Evolutionary conservation across 2,797 vertebrate genomes (phyloP), one percentile per base, ranked within the genome.

Genomic region (Neosilurus mollespiculum): DNA sequence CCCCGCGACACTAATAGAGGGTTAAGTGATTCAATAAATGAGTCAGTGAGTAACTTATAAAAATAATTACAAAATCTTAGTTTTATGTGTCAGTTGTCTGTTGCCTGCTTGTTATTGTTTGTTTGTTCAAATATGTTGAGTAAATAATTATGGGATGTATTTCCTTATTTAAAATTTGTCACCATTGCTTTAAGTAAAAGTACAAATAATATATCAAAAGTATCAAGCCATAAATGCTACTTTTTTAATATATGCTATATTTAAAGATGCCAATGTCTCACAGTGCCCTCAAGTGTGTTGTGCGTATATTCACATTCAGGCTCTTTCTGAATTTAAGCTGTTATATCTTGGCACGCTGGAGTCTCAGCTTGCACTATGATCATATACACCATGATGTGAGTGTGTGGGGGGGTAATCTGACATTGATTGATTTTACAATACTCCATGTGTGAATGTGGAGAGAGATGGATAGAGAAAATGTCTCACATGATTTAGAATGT

Each of bases 221-320:
- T 20, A 56, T 30, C 53, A 56, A 56, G 53, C 9, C 16, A 73
- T 10, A 73, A 30, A 53, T 53, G 6, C 0, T 14, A 51, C 69
- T 53, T 71, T 70, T 49, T 51, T n/a, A n/a, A n/a, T n/a, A n/a
- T n/a, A n/a, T n/a, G n/a, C n/a, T n/a, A n/a, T n/a, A n/a, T n/a
- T n/a, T n/a, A n/a, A n/a, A n/a, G 76, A 49, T 64, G 22, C 76
- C 49, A 34, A 78, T 64, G 59, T 78, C 76, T 24, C 37, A 49
- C 14, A 49, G 76, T 6, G n/a, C 59, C 37, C 9, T 18, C 34
- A 51, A 78, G n/a, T n/a, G 2, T 78, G 76, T 64, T 22, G 12
- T 78, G 37, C 6, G 37, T 43, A 43, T 43, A 2, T 43, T 43
- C 37, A 78, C 24, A 78, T 49, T 64, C 58, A 49, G n/a, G 14